Conservation (phyloP, 2,797 vertebrate species). For the Miichthys miiuy region DNA sequence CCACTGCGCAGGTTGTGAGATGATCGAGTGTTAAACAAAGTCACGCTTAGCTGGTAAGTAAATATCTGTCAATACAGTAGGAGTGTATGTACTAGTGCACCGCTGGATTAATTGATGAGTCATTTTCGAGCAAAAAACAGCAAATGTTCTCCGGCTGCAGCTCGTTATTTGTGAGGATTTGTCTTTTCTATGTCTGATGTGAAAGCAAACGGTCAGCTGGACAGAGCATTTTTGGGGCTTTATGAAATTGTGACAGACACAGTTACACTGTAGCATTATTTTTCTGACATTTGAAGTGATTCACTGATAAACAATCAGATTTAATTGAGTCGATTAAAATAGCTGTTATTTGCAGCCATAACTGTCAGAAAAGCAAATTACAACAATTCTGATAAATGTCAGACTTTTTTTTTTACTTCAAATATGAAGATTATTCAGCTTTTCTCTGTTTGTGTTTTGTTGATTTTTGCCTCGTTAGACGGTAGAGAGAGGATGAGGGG, state of each 20-base stretch:
- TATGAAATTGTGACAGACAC: not conserved
- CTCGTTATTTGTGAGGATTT: not conserved
- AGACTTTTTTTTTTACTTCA: no score
- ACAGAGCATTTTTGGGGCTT: not conserved
- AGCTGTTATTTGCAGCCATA: not conserved
- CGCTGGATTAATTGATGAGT: no score
- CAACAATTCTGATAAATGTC: no score
- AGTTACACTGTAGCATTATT: not conserved
- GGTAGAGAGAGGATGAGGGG: no score
- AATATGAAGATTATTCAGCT: no score
- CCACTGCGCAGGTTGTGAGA: not conserved
- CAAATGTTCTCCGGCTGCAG: not conserved
- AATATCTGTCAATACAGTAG: not conserved
- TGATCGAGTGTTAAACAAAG: not conserved
- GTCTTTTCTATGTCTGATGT: not conserved
- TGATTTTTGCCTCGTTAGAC: no score
- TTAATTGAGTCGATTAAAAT: not conserved
- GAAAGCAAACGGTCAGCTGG: not conserved
- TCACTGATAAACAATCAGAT: not conserved
- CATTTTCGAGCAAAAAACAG: not conserved
- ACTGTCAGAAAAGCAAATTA: not conserved
- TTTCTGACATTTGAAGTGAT: not conserved
- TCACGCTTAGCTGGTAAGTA: not conserved
- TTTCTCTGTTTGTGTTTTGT: no score
- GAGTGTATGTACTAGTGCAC: not conserved